These are phyloP conservation scores for Pitangus sulphuratus DNA, from an alignment of 2,797 vertebrate genomes.

Conservation along the genomic window DNA sequence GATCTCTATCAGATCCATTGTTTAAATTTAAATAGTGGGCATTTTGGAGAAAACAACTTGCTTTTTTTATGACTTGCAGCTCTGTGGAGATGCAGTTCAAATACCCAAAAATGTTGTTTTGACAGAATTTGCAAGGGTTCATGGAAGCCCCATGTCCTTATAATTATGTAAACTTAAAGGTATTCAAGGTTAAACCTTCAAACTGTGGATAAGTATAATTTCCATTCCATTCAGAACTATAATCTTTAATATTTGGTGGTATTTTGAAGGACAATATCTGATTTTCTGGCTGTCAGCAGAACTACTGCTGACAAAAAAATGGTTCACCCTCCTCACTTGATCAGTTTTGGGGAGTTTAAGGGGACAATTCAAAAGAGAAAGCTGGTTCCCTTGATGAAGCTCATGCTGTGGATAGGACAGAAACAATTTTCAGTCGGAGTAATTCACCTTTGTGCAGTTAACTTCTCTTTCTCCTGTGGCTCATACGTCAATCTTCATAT, in stretches of 20 bases:
- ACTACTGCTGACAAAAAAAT: not conserved
- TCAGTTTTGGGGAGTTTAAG: not conserved
- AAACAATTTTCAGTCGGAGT: not conserved
- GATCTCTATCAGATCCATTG: slow-evolving; percentile 6
- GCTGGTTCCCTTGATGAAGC: not conserved
- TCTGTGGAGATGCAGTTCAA: not conserved
- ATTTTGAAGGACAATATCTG: not conserved
- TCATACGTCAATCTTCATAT: slow-evolving; percentile 18
- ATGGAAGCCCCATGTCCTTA: not conserved
- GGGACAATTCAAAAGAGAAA: not conserved
- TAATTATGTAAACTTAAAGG: not conserved
- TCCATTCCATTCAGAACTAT: slow-evolving; percentile 2
- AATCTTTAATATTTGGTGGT: not conserved
- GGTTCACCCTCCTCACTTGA: not conserved
- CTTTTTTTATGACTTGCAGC: slow-evolving; percentile 51
- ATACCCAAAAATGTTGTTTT: not conserved
- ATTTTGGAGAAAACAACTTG: not conserved
- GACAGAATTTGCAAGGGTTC: not conserved
- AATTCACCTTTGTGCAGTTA: slow-evolving; percentile 11
- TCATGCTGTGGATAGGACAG: not conserved
- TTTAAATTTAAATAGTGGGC: slow-evolving; percentile 25
- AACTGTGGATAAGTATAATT: not conserved
- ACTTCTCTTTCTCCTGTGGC: slow-evolving; percentile 13
- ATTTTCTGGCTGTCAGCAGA: not conserved
- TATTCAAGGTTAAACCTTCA: not conserved